Evolutionary conservation across 2,888 invertebrate species (phyloP).

Genomic region (Altica lythri): DNA sequence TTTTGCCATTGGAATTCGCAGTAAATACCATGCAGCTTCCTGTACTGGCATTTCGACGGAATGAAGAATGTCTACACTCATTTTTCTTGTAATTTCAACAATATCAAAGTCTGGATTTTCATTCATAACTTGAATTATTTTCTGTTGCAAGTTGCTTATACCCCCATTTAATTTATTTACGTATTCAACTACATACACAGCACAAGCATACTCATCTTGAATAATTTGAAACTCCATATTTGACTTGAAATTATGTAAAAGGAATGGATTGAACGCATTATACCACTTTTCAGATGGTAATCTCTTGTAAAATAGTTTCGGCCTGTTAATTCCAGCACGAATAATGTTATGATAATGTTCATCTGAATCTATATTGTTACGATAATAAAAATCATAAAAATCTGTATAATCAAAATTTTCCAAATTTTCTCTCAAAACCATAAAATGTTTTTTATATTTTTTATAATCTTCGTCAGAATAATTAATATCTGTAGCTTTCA

Average conservation of each 20-base stretch:
- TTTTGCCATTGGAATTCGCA: conserved; percentile 55
- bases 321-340: conserved; percentile 22
- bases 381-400: conserved; percentile 36
- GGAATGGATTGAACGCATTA: conserved; percentile 54
- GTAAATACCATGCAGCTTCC: conserved; percentile 52
- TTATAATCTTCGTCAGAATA: not conserved
- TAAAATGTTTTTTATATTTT: too few species aligned
- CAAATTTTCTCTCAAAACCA: conserved; percentile 28
- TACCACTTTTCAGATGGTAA: conserved; percentile 50
- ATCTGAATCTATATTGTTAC: conserved; percentile 33
- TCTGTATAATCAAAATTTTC: conserved; percentile 32
- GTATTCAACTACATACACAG: conserved; percentile 54
- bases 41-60: conserved; percentile 28
- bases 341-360: conserved; percentile 43
- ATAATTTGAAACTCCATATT: conserved; percentile 54
- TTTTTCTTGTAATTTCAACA: conserved; percentile 34
- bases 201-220: conserved; percentile 54
- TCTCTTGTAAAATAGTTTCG: not conserved
- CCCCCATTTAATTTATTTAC: conserved; percentile 53
- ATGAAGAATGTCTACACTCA: conserved; percentile 44
- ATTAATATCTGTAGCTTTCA: conserved; percentile 30
- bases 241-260: conserved; percentile 46
- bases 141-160: conserved; percentile 48
- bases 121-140: conserved; percentile 46
- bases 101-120: conserved; percentile 51